Conservation (phyloP, 2,113 vertebrate species). For the Alces alces region DNA sequence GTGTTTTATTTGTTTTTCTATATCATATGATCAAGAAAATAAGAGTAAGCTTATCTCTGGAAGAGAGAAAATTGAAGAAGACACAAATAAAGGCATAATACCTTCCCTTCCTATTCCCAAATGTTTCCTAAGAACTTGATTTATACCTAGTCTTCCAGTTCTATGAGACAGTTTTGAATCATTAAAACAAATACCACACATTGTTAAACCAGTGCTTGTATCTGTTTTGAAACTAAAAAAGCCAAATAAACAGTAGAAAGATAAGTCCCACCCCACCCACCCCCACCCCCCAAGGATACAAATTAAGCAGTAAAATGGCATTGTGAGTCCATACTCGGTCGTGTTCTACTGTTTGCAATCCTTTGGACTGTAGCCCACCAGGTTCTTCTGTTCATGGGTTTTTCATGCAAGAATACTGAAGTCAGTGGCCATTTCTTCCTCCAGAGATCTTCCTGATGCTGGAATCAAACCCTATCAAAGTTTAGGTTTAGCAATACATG, state of each 20-base stretch:
- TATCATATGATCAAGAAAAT: not conserved
- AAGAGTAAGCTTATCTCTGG: not conserved
- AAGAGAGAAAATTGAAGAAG: not conserved
- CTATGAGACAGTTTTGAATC: not conserved
- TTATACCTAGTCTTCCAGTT: not conserved
- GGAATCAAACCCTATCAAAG: not conserved
- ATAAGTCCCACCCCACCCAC: not conserved
- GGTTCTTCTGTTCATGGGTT: not conserved
- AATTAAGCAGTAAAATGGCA: not conserved
- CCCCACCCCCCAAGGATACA: not conserved
- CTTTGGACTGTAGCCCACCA: not conserved
- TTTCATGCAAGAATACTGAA: not conserved
- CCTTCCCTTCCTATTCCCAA: not conserved
- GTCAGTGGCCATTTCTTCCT: not conserved
- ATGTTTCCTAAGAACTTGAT: not conserved
- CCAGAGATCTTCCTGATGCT: not conserved
- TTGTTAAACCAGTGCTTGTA: not conserved
- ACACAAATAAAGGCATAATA: not conserved
- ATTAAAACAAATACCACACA: not conserved
- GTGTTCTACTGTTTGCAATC: not conserved
- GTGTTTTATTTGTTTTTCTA: not conserved
- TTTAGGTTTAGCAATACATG: not conserved
- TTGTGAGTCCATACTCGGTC: not conserved
- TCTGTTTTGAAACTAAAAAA: not conserved
- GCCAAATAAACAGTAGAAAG: not conserved